Conservation (phyloP, 2,797 vertebrate species). For the Prunella strophiata region DNA sequence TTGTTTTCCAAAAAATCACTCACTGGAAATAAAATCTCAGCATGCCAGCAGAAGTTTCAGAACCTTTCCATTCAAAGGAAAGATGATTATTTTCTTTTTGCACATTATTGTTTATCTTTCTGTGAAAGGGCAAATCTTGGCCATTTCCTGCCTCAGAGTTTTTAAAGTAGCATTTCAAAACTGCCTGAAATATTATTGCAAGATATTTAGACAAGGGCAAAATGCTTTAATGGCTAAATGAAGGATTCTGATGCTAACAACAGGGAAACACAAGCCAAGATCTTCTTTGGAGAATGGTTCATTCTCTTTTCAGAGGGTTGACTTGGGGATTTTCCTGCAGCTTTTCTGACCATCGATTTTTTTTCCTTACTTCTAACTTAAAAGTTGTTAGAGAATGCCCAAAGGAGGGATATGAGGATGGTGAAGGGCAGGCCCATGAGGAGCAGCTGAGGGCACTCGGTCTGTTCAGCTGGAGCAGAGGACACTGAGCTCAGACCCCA, state of each 20-base stretch:
- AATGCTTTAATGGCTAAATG: neutral
- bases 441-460: neutral
- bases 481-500: neutral
- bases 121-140: neutral
- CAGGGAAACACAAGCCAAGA: neutral
- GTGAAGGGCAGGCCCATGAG: neutral
- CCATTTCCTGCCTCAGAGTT: neutral
- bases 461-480: neutral
- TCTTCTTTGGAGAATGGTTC: neutral
- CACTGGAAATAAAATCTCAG: neutral
- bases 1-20: neutral
- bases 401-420: neutral
- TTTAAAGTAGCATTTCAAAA: neutral
- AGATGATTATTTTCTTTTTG: neutral
- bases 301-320: neutral
- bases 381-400: neutral
- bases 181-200: neutral
- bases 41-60: neutral
- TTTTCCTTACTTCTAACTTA: neutral
- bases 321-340: neutral
- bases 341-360: neutral
- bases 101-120: neutral
- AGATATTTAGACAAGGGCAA: neutral
- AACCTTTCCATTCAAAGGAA: neutral
- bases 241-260: neutral